Conservation (phyloP, 1,140 invertebrate species). For the Elysia chlorotica region DNA sequence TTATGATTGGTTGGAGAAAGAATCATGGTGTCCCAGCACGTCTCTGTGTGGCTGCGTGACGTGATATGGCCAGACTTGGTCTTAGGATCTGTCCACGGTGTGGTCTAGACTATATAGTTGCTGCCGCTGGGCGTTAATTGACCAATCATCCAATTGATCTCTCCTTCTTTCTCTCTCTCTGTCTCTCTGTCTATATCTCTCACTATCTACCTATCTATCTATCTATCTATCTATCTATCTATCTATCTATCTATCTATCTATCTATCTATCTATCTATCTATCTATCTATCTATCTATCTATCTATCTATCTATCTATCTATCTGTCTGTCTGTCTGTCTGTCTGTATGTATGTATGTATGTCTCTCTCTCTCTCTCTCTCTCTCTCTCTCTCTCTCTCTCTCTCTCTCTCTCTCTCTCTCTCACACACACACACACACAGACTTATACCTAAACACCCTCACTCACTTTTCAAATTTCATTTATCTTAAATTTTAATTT, state of each 20-base stretch:
- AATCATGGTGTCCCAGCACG: neutral
- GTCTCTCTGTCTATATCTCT: neutral
- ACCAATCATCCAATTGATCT: neutral
- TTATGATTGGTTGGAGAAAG: neutral
- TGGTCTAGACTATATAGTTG: neutral
- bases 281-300: conserved; percentile 6
- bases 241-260: neutral
- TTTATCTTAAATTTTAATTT: neutral
- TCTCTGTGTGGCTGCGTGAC: neutral
- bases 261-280: neutral
- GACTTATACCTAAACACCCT: neutral
- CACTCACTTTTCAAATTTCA: neutral
- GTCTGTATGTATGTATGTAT: no score
- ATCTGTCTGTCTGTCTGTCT: neutral
- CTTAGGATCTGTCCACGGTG: neutral
- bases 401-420: conserved; percentile 5
- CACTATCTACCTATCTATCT: neutral
- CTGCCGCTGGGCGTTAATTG: neutral
- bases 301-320: neutral
- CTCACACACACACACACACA: conserved; percentile 1
- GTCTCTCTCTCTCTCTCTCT: neutral
- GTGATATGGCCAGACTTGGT: neutral
- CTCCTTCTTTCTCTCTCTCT: neutral
- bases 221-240: neutral
- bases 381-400: neutral